A percentile compares a stretch with the other conserved stretches of the same genome.
Conservation (phyloP, 2,888 invertebrate genomes). For the Helobdella robusta region DNA sequence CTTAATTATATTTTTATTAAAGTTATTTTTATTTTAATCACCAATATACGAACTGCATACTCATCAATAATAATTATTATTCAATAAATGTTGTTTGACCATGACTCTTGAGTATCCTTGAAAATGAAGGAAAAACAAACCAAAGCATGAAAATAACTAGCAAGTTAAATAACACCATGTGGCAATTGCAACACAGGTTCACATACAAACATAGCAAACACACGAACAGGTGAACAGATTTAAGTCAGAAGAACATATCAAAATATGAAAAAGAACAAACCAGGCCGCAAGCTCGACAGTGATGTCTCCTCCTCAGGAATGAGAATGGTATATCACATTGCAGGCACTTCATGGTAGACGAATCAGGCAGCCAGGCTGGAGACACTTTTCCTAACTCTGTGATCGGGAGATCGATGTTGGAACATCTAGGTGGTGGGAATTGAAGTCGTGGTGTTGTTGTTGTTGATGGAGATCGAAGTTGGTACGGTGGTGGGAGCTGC, state of each 20-base stretch:
- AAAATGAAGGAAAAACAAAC: too few species aligned
- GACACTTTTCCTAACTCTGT: slow-evolving; percentile 61
- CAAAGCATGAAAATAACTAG: too few species aligned
- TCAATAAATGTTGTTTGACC: too few species aligned
- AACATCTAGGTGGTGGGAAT: slow-evolving; percentile 28
- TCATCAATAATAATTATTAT: too few species aligned
- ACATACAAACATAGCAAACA: too few species aligned
- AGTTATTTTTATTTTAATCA: too few species aligned
- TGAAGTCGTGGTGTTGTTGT: slow-evolving; percentile 3
- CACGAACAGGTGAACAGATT: neutral
- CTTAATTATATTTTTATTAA: too few species aligned
- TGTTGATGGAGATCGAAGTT: neutral
- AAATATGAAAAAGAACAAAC: slow-evolving; percentile 52
- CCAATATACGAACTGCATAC: too few species aligned
- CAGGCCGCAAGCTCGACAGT: slow-evolving; percentile 76
- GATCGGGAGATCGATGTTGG: slow-evolving; percentile 33
- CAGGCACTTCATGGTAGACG: slow-evolving; percentile 70
- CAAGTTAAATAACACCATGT: too few species aligned
- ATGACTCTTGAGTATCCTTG: too few species aligned
- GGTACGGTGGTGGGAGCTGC: neutral
- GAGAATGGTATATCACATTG: slow-evolving; percentile 71
- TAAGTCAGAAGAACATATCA: too few species aligned
- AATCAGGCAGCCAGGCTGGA: slow-evolving; percentile 78
- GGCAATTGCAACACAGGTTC: too few species aligned
- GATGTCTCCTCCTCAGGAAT: slow-evolving; percentile 66